Conservation (phyloP, 2,113 vertebrate species). For the Microcebus jonahi region DNA sequence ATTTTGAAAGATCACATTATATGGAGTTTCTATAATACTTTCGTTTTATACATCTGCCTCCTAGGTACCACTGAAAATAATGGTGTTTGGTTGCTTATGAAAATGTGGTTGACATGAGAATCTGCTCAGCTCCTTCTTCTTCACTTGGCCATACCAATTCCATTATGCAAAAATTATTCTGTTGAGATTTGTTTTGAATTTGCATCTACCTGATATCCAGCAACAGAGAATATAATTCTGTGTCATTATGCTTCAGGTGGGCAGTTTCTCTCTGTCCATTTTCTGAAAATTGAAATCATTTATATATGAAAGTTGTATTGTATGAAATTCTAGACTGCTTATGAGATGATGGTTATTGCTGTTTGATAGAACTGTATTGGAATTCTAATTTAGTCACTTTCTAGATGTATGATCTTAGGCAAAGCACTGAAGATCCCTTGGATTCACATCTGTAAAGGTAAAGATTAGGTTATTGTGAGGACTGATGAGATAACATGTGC, state of each 20-base stretch:
- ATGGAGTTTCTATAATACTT: neutral
- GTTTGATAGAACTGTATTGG: neutral
- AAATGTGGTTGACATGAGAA: slow-evolving; percentile 32
- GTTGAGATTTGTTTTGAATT: slow-evolving; percentile 27
- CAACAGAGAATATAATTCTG: neutral
- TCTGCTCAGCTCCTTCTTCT: neutral
- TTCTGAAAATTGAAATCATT: slow-evolving; percentile 2
- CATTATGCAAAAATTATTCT: neutral
- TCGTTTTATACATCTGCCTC: neutral
- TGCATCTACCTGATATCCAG: neutral
- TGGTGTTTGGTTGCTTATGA: slow-evolving; percentile 16
- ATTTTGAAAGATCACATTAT: neutral
- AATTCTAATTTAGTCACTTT: neutral
- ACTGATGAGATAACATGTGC: neutral
- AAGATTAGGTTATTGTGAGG: neutral
- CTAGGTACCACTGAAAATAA: neutral
- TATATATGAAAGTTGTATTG: neutral
- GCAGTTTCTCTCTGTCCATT: neutral
- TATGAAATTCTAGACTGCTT: neutral
- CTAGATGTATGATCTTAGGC: neutral
- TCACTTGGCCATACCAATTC: neutral
- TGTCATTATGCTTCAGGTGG: neutral
- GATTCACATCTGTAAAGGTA: neutral
- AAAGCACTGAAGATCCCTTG: neutral
- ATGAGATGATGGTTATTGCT: neutral